These are phyloP conservation scores for Clamator glandarius DNA, from an alignment of 2,797 vertebrate genomes.

Conservation along the genomic window DNA sequence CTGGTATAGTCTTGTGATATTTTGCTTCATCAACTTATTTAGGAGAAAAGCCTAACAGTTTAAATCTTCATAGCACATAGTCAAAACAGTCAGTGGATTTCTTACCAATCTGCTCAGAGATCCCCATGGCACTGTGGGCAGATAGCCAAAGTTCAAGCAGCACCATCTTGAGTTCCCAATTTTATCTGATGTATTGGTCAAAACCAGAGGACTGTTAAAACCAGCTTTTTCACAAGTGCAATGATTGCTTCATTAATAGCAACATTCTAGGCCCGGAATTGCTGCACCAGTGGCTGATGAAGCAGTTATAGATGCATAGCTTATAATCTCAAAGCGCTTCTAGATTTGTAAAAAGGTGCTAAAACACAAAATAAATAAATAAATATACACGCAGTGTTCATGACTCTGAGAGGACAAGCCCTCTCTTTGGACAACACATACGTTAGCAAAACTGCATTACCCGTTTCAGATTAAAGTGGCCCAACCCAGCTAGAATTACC, in stretches of 20 bases:
- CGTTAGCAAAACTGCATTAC: neutral
- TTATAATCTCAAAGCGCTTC: neutral
- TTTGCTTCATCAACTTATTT: neutral
- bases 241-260: neutral
- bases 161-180: neutral
- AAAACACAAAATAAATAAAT: constrained; percentile 50
- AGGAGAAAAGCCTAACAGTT: neutral
- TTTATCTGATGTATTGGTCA: neutral
- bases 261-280: neutral
- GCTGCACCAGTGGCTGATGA: neutral
- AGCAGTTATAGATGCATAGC: neutral
- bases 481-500: neutral
- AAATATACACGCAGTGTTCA: constrained; percentile 25
- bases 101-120: neutral
- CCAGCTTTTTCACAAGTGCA: neutral
- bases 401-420: neutral
- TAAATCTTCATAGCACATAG: neutral
- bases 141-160: neutral
- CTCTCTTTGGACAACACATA: neutral
- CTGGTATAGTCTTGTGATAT: neutral
- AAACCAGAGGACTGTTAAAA: neutral
- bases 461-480: neutral
- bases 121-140: neutral
- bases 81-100: neutral
- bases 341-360: constrained; percentile 26